Conservation (phyloP, 2,888 invertebrate genomes). For the Norana najaformis region DNA sequence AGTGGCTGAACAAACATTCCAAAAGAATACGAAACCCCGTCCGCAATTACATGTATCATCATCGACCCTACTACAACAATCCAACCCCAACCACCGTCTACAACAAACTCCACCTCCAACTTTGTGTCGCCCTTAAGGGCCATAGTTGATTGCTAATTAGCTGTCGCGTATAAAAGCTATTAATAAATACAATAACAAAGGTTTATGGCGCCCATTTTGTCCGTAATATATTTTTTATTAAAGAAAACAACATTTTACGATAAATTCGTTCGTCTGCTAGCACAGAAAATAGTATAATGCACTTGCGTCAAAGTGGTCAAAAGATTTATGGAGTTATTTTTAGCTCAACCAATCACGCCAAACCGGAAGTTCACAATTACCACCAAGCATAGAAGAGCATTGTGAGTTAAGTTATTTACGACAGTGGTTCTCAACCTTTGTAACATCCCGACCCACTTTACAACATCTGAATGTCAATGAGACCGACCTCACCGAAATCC, state of each 20-base stretch:
- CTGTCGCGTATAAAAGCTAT: not conserved
- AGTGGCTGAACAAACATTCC: constrained; percentile 90
- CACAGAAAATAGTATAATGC: not conserved
- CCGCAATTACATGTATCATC: constrained; percentile 88
- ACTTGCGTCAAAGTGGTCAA: too few relatives aligned
- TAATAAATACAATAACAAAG: not conserved
- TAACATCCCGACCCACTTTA: too few relatives aligned
- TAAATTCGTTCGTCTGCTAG: not conserved
- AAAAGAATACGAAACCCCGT: constrained; percentile 96
- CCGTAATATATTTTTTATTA: not conserved
- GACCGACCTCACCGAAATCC: too few relatives aligned
- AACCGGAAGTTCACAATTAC: too few relatives aligned
- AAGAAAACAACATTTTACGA: not conserved
- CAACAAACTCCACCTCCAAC: not conserved
- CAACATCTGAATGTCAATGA: too few relatives aligned
- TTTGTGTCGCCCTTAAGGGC: not conserved
- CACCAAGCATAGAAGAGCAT: too few relatives aligned
- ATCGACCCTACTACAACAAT: constrained; percentile 81
- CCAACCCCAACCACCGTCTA: constrained; percentile 47
- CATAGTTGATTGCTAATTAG: not conserved
- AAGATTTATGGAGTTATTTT: too few relatives aligned
- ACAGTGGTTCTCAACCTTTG: too few relatives aligned
- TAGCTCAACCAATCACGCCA: too few relatives aligned
- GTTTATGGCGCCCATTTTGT: not conserved
- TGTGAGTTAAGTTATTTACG: too few relatives aligned